Percentiles rank a stretch among this genome's conserved stretches.
Evolutionary conservation across 2,888 invertebrate species (phyloP).

Genomic region (Dasysyrphus tricinctus): DNA sequence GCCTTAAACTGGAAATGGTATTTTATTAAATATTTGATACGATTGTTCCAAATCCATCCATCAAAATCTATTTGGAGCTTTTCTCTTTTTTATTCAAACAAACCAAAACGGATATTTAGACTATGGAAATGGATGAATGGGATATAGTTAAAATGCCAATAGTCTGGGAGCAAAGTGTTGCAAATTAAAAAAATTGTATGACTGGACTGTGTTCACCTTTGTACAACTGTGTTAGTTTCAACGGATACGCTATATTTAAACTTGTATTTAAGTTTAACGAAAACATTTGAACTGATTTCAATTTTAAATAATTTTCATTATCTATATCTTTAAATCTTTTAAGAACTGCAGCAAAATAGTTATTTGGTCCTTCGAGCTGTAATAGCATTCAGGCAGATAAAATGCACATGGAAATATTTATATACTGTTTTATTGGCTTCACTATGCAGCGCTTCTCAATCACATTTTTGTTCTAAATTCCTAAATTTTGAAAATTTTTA

Average conservation of each 20-base stretch:
- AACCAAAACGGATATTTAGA: neutral
- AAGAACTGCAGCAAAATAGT: no score
- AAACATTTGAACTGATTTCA: neutral
- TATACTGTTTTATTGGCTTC: no score
- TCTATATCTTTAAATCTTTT: no score
- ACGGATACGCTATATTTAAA: neutral
- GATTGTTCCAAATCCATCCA: constrained; percentile 42
- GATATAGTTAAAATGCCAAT: neutral
- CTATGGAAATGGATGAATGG: neutral
- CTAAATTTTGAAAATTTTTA: no score
- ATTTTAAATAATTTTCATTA: no score
- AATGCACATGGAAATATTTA: no score
- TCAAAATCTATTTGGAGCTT: constrained; percentile 46
- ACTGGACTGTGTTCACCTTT: neutral
- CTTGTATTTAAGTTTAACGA: neutral
- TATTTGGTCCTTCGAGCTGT: no score
- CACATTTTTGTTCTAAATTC: no score
- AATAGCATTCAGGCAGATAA: no score
- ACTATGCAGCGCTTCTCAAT: no score
- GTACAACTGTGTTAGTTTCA: neutral
- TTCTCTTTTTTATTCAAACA: constrained; percentile 27
- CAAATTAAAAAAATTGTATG: neutral
- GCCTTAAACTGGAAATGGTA: constrained; percentile 34
- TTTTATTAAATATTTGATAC: constrained; percentile 38
- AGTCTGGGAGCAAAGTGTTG: neutral